These are phyloP conservation scores for Tragelaphus imberbis DNA, from an alignment of 2,113 vertebrate genomes.

Conservation along the genomic window DNA sequence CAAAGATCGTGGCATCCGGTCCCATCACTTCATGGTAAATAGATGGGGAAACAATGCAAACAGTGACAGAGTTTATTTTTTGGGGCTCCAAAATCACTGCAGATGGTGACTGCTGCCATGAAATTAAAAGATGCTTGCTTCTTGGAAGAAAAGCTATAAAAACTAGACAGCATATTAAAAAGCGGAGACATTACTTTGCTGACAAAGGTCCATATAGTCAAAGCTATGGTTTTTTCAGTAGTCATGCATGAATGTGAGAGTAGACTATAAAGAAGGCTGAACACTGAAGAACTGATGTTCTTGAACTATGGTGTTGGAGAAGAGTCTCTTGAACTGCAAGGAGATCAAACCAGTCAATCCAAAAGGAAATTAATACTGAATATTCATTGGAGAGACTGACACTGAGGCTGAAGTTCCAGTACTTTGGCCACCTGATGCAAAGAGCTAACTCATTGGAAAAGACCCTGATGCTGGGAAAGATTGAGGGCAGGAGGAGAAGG, in stretches of 20 bases:
- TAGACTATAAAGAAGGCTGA: background rate
- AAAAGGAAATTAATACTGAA: background rate
- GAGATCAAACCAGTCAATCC: background rate
- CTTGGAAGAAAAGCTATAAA: background rate
- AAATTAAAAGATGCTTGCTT: background rate
- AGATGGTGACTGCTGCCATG: background rate
- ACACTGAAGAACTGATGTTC: background rate
- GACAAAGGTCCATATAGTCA: background rate
- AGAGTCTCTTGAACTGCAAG: background rate
- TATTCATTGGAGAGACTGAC: background rate
- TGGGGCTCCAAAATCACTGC: background rate
- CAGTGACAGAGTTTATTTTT: background rate
- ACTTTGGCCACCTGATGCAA: background rate
- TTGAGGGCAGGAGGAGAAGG: background rate
- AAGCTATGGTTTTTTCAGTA: background rate
- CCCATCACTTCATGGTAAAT: background rate
- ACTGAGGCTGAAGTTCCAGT: background rate
- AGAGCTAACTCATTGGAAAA: background rate
- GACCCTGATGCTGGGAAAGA: background rate
- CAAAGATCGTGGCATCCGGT: accelerated
- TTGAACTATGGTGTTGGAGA: background rate
- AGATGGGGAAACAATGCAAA: background rate
- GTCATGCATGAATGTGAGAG: background rate
- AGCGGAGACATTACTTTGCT: background rate
- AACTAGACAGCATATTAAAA: background rate